Percentiles rank a stretch among this genome's conserved stretches.
These are phyloP conservation scores for Pyrgilauda ruficollis DNA, from an alignment of 2,113 vertebrate genomes.

Conservation along the genomic window DNA sequence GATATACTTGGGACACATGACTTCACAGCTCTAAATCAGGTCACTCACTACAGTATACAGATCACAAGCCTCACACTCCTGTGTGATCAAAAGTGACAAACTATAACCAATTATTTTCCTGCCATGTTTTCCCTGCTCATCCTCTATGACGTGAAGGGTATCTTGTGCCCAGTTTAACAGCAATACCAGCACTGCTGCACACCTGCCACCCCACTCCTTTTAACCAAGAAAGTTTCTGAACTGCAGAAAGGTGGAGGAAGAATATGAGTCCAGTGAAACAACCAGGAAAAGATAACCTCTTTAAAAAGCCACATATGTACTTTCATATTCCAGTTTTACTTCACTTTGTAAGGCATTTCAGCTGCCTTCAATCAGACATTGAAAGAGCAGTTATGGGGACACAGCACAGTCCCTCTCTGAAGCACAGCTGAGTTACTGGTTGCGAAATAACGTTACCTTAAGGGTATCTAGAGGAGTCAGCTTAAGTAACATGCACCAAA, in stretches of 20 bases:
- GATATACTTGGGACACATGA: conserved; percentile 45
- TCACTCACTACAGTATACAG: background rate
- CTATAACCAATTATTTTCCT: background rate
- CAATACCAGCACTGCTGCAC: background rate
- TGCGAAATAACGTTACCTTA: background rate
- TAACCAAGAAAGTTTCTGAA: background rate
- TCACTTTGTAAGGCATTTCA: background rate
- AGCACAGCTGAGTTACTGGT: background rate
- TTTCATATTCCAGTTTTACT: background rate
- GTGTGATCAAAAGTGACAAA: background rate
- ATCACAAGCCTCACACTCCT: background rate
- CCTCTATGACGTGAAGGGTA: background rate
- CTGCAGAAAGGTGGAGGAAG: background rate
- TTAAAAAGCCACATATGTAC: background rate
- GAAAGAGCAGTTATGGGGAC: background rate
- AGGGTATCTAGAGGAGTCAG: background rate
- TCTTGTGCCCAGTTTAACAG: background rate
- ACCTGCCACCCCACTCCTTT: background rate
- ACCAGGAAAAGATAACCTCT: background rate
- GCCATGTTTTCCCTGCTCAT: background rate
- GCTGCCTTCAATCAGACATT: background rate
- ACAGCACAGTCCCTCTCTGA: background rate
- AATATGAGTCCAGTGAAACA: background rate
- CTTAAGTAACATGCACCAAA: background rate
- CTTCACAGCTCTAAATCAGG: conserved; percentile 54